Evolutionary conservation across 1,140 invertebrate genomes (phyloP), one percentile per base, ranked within the genome.

Genomic region (Ctenoplectra terminalis): DNA sequence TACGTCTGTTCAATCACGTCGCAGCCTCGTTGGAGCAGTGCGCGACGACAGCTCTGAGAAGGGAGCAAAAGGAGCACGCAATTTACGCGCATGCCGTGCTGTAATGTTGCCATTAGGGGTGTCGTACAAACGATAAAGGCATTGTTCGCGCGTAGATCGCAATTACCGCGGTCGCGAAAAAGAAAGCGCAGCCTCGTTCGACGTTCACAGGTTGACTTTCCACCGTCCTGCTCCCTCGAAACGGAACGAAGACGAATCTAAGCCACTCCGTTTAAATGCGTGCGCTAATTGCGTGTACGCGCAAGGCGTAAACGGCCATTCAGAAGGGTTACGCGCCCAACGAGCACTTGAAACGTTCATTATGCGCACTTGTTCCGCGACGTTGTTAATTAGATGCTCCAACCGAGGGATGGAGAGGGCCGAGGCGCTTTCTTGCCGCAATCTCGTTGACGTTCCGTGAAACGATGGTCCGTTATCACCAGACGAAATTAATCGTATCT

Each of bases 321-420:
- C 82, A 84, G n/a, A 58, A 79, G 72, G 85, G 77, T 87, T 81
- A 84, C 82, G 82, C 77, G 73, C 76, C 61, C 58, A 54, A 86
- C 76, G 76, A 87, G 81, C 67, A 76, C 73, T 87, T 61, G 73
- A 74, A 72, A 31, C 82, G 82, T 87, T 87, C 81, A 87, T 87
- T 87, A 87, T 87, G 63, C 72, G 76, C 63, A 76, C 82, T 87
- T 87, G 77, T 87, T 87, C 79, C 77, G 50, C 69, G 77, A 84
- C 73, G 81, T 87, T 69, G 85, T 87, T 87, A 87, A 87, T 87
- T 84, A 87, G 85, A 74, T 82, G 54, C 61, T 84, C 60, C 37
- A 29, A 34, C 5, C 23, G 50, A 9, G 40, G 17, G 13, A 17
- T 13, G n/a, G 8, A 3, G 34, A 37, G n/a, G 78, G 64, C 76